These are phyloP conservation scores for Tenthredo livida DNA, from an alignment of 2,888 invertebrate species.

Conservation along the genomic window DNA sequence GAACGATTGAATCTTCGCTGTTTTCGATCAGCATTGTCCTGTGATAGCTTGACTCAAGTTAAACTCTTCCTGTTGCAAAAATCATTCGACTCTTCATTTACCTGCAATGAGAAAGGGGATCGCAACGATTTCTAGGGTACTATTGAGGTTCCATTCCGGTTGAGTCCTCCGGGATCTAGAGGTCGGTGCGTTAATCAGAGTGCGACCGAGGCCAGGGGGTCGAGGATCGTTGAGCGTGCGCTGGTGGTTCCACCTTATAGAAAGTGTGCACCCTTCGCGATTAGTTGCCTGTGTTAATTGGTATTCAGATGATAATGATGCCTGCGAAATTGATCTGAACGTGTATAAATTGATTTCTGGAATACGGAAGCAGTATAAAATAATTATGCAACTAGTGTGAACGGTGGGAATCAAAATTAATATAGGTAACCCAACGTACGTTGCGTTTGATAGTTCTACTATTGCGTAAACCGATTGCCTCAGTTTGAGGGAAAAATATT, in stretches of 20 bases:
- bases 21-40: not conserved
- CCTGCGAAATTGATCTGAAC: not conserved
- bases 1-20: not conserved
- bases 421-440: not conserved
- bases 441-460: not conserved
- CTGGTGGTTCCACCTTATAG: conserved; percentile 21
- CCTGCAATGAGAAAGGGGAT: not conserved
- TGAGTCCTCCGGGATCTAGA: conserved; percentile 15
- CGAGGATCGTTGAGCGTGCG: conserved; percentile 28
- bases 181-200: conserved; percentile 38
- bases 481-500: not conserved
- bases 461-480: not conserved
- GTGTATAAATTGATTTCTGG: not conserved
- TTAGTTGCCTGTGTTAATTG: not conserved
- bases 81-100: not conserved
- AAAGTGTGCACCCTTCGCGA: conserved; percentile 9
- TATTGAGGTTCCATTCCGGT: not conserved
- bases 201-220: conserved; percentile 29
- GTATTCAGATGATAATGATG: not conserved
- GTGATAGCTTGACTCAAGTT: not conserved
- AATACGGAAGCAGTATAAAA: conserved; percentile 6
- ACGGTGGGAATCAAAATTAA: conserved; percentile 18
- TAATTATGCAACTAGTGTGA: not conserved
- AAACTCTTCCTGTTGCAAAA: not conserved
- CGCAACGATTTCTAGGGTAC: not conserved